Percentiles rank a stretch among this genome's conserved stretches.
Conservation (phyloP, 2,113 vertebrate species). For the Indicator indicator region DNA sequence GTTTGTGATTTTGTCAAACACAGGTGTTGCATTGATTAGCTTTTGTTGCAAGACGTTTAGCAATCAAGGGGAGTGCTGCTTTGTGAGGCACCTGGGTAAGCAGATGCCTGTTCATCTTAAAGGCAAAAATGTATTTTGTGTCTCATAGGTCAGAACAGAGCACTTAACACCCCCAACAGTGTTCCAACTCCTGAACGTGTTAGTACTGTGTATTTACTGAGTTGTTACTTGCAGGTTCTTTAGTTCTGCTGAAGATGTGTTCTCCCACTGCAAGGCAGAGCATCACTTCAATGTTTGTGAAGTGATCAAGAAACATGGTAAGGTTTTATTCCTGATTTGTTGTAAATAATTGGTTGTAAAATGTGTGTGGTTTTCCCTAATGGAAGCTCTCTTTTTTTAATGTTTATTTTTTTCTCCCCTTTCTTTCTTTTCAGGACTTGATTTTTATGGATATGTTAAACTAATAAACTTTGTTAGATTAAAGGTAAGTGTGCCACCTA, state of each 20-base stretch:
- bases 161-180: rapidly evolving
- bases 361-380: not conserved
- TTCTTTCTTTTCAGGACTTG: slow-evolving; percentile 79
- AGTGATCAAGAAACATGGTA: slow-evolving; percentile 83
- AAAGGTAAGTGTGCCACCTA: slow-evolving; percentile 77
- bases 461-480: slow-evolving; percentile 93
- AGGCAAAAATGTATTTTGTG: not conserved
- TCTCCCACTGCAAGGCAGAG: slow-evolving; percentile 86
- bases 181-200: rapidly evolving
- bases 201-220: not conserved
- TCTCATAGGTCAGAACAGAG: not conserved
- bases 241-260: slow-evolving; percentile 78
- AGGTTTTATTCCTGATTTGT: not conserved
- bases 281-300: slow-evolving; percentile 82
- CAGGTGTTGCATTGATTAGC: rapidly evolving
- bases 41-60: not conserved
- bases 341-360: not conserved
- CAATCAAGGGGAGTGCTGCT: not conserved
- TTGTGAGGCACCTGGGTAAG: rapidly evolving
- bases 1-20: too few relatives aligned
- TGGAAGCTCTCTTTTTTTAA: not conserved
- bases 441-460: slow-evolving; percentile 95
- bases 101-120: too few relatives aligned
- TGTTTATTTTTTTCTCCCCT: not conserved
- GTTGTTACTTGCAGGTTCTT: slow-evolving; percentile 74